phyloP scores from a whole-genome alignment of 2,888 invertebrate species.

The Drosophila quinaria region DNA sequence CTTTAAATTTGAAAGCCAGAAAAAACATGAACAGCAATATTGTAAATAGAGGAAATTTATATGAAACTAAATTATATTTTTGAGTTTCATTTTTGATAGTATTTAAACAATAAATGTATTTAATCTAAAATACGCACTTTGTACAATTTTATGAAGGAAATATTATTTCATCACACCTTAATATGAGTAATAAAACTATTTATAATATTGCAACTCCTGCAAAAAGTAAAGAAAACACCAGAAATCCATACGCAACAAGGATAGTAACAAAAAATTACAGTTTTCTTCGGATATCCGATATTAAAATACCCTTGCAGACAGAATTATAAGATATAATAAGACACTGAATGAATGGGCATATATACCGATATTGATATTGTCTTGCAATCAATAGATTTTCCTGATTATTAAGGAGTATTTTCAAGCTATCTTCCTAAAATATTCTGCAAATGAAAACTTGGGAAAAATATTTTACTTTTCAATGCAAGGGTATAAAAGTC shows the following conservation, averaged over 20 bases:
- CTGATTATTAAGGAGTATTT: too few relatives aligned
- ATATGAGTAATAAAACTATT: constrained; percentile 19
- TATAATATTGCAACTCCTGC: constrained; percentile 13
- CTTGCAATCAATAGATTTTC: too few relatives aligned
- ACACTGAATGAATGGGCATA: too few relatives aligned
- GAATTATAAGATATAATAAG: too few relatives aligned
- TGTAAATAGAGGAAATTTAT: constrained; percentile 33
- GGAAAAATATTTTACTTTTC: too few relatives aligned
- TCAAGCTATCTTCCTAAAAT: too few relatives aligned
- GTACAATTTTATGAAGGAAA: constrained; percentile 67
- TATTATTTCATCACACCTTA: constrained; percentile 55
- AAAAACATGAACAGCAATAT: constrained; percentile 9
- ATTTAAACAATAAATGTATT: constrained; percentile 50
- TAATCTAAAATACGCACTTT: constrained; percentile 68
- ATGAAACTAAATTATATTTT: constrained; percentile 21
- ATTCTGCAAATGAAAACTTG: not conserved
- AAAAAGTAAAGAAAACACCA: constrained; percentile 19
- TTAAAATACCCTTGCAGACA: constrained; percentile 9
- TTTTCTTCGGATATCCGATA: constrained; percentile 4
- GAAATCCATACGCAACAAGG: not conserved
- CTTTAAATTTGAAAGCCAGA: constrained; percentile 34
- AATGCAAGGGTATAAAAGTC: constrained; percentile 13
- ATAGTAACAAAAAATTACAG: not conserved
- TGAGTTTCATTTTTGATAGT: constrained; percentile 46
- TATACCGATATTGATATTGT: too few relatives aligned